Base-by-base conservation (phyloP, 2,797 vertebrate genomes). In the Rallus crepitans region DNA sequence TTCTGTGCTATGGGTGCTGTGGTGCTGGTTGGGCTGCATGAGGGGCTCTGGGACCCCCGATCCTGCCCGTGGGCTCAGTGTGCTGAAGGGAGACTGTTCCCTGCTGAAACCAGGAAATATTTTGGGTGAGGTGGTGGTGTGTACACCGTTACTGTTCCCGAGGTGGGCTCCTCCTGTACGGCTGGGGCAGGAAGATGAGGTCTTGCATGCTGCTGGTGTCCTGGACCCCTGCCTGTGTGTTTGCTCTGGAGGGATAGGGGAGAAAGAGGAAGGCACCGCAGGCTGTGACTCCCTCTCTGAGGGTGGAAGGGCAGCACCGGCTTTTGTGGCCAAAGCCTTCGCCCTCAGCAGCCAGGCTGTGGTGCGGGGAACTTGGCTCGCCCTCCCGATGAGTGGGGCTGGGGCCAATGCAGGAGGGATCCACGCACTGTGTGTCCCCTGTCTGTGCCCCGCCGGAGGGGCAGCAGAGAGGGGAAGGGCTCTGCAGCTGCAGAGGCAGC, bases 181-280 rank as follows among this genome's bases (percentile, higher is more conserved):
- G 31, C 42, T 1, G 0, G n/a, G 39, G 16, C 7, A 20, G 5
- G 13, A 52, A 9, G 33, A 52, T 0, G 7, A 42, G 18, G 17
- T 53, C 37, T 33, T 0, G 1, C 2, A 2, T 48, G 65, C 35
- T 2, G 5, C 17, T 1, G 2, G 55, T 3, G 7, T 20, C 13
- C 18, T 0, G 3, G 47, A 24, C 23, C 9, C 4, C 21, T 0
- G 0, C 53, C 52, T 5, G 3, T 1, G 1, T 20, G 40, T 80
- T n/a, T 81, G 39, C 69, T 53, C 16, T 16, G 28, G 20, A 39
- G 66, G 31, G 39, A 37, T 15, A 45, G 83, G 82, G 50, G 45
- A 37, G 60, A 21, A 9, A 28, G 24, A 78, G 66, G 52, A 72
- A 56, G n/a, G 64, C 42, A 42, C 56, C 4, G 7, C 64, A 23